Conservation (phyloP, 2,888 invertebrate genomes). For the Dinocampus coccinellae region DNA sequence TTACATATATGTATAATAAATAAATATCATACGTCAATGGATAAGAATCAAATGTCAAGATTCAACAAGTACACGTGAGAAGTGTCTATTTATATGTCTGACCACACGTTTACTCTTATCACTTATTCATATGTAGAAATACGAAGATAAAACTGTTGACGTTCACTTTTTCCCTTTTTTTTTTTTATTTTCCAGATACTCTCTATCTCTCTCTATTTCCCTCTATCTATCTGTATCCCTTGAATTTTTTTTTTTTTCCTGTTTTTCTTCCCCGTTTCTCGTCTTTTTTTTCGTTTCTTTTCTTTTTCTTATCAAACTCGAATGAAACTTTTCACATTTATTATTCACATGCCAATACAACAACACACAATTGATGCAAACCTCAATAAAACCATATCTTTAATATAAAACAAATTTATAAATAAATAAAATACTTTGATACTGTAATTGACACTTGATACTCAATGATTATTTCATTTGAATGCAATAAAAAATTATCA, state of each 20-base stretch:
- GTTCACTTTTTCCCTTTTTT: constrained; percentile 7
- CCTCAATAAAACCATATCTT: neutral
- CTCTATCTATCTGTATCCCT: no score
- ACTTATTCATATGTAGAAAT: constrained; percentile 22
- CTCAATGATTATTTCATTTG: no score
- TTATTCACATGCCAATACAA: neutral
- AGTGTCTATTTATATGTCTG: constrained; percentile 29
- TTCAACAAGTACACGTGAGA: constrained; percentile 59
- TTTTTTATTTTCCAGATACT: no score
- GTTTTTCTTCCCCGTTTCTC: no score
- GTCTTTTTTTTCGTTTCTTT: no score
- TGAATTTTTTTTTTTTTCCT: no score
- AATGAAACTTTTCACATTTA: constrained; percentile 11
- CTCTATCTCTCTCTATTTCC: no score
- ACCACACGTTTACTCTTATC: constrained; percentile 28
- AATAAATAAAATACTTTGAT: no score
- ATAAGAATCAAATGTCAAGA: constrained; percentile 37
- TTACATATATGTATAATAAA: no score
- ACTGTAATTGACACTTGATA: no score
- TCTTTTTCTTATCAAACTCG: neutral
- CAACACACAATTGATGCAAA: neutral
- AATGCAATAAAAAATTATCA: no score
- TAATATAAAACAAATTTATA: neutral
- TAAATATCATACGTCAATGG: neutral
- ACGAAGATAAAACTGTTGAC: constrained; percentile 2